Percentiles rank a stretch among this genome's conserved stretches.
Conservation (phyloP, 2,888 invertebrate species). For the Seladonia tumulorum region DNA sequence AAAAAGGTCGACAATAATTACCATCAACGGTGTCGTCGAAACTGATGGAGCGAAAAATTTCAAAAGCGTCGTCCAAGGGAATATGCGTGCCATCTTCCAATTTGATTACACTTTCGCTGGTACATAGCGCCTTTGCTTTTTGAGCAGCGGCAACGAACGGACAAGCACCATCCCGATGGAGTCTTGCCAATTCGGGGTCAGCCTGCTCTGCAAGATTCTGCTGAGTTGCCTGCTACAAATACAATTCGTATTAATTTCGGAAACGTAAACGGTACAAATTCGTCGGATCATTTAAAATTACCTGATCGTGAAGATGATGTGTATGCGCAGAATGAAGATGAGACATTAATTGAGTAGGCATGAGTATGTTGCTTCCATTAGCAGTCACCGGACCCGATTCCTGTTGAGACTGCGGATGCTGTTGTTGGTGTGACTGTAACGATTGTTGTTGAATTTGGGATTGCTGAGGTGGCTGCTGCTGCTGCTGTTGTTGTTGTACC, state of each 20-base stretch:
- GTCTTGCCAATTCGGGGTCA: constrained; percentile 76
- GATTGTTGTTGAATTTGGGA: constrained; percentile 35
- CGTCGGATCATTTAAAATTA: constrained; percentile 47
- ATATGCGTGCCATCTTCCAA: constrained; percentile 82
- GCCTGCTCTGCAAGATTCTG: constrained; percentile 73
- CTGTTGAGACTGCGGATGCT: constrained; percentile 73
- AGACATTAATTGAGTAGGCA: constrained; percentile 87
- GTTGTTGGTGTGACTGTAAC: constrained; percentile 48
- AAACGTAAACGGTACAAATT: neutral
- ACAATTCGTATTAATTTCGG: constrained; percentile 10
- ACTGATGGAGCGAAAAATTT: constrained; percentile 85
- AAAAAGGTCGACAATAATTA: constrained; percentile 67
- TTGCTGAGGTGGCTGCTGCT: constrained; percentile 65
- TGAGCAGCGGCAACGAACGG: constrained; percentile 78
- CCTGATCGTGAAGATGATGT: constrained; percentile 79
- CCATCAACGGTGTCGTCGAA: constrained; percentile 85
- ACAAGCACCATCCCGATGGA: constrained; percentile 78
- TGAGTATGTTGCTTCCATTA: constrained; percentile 79
- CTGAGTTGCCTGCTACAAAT: constrained; percentile 70
- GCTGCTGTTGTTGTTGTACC: constrained; percentile 76
- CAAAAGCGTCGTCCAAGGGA: constrained; percentile 82
- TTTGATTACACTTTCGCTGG: constrained; percentile 77
- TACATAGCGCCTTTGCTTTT: constrained; percentile 74
- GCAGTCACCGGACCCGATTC: constrained; percentile 74
- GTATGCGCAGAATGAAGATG: constrained; percentile 85